phyloP scores from a whole-genome alignment of 2,888 invertebrate genomes.

The Trissolcus japonicus region DNA sequence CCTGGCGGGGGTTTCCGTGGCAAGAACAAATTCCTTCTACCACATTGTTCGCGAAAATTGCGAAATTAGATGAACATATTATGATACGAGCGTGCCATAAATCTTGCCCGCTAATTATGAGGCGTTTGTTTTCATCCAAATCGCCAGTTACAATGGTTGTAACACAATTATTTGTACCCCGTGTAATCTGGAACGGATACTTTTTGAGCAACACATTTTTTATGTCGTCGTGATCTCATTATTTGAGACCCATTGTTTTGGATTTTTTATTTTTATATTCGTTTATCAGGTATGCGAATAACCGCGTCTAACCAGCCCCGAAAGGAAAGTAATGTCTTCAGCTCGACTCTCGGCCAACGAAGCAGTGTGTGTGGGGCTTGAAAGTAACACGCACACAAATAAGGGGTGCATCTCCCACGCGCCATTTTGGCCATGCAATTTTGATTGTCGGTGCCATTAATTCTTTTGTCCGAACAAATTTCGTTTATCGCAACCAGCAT shows the following conservation, averaged over 20 bases:
- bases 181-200: conserved; percentile 20
- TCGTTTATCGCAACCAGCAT: too few relatives aligned
- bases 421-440: not conserved
- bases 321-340: not conserved
- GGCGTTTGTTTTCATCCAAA: conserved; percentile 25
- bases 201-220: not conserved
- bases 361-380: not conserved
- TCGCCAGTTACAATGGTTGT: conserved; percentile 19
- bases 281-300: not conserved
- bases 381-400: not conserved
- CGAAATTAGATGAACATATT: conserved; percentile 2
- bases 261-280: conserved; percentile 16
- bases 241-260: conserved; percentile 19
- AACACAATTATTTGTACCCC: conserved; percentile 34
- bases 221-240: conserved; percentile 2
- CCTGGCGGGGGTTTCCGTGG: too few relatives aligned
- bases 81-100: conserved; percentile 2
- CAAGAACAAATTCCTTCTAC: not conserved
- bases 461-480: too few relatives aligned
- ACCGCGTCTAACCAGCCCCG: not conserved
- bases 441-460: not conserved
- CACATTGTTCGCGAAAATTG: conserved; percentile 2
- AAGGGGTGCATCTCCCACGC: not conserved
- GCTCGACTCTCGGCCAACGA: not conserved
- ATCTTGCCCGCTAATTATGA: conserved; percentile 29